phyloP scores from a whole-genome alignment of 1,140 invertebrate species.

The Drosophila parvula region DNA sequence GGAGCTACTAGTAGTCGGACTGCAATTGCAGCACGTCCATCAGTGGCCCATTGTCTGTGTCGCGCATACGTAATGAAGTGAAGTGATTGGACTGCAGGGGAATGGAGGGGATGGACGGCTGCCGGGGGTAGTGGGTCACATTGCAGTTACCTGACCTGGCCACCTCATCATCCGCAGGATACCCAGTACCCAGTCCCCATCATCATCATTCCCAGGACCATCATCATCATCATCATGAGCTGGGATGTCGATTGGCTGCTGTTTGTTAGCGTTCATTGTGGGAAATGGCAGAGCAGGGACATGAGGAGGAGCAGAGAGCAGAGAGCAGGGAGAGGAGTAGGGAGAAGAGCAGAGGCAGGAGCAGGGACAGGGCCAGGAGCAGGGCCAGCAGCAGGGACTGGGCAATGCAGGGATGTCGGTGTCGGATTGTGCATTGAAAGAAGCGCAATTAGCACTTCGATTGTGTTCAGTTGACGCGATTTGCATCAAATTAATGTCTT shows the following conservation, averaged over 20 bases:
- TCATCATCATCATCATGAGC: conserved; percentile 18
- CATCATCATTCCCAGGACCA: conserved; percentile 1
- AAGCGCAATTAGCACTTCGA: conserved; percentile 82
- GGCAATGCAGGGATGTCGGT: conserved; percentile 13
- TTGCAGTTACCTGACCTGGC: conserved; percentile 43
- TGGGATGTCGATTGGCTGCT: conserved; percentile 60
- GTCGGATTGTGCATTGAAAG: conserved; percentile 64
- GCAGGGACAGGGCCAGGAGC: not conserved
- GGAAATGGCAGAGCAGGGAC: not conserved
- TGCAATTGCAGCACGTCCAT: conserved; percentile 72
- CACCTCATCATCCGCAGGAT: conserved; percentile 25
- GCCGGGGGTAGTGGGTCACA: conserved; percentile 10
- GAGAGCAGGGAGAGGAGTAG: not conserved
- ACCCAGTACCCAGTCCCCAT: conserved; percentile 6
- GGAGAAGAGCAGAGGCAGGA: not conserved
- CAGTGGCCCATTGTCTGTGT: conserved; percentile 80
- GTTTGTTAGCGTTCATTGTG: conserved; percentile 60
- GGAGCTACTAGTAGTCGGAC: conserved; percentile 19
- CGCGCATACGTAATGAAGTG: conserved; percentile 80
- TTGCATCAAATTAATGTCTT: conserved; percentile 83
- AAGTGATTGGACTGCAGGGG: conserved; percentile 39
- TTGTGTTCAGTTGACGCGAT: conserved; percentile 78
- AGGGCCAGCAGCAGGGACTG: not conserved
- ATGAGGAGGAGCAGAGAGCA: not conserved
- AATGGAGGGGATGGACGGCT: not conserved